These are phyloP conservation scores for Brachionus calyciflorus DNA, from an alignment of 1,140 invertebrate species.

Conservation along the genomic window DNA sequence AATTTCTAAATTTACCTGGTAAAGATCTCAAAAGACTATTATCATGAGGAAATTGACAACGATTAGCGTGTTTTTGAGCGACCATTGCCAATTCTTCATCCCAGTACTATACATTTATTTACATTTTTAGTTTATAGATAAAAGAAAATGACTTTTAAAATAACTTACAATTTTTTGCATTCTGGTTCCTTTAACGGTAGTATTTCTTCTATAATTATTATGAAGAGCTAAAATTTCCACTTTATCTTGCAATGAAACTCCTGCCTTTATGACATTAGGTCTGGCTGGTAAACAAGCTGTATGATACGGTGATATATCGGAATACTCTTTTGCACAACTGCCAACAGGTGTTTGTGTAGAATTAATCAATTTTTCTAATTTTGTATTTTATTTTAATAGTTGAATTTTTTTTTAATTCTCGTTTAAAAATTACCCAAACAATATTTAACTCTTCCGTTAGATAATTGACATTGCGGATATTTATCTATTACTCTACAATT, in stretches of 20 bases:
- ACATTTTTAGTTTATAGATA: neutral
- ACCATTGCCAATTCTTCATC: constrained; percentile 41
- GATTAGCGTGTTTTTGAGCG: constrained; percentile 43
- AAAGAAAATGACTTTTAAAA: neutral
- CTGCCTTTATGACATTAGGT: neutral
- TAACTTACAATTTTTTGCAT: constrained; percentile 32
- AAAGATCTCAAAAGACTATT: neutral
- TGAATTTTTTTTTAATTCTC: neutral
- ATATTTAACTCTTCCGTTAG: neutral
- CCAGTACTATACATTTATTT: constrained; percentile 31
- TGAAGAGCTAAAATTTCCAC: constrained; percentile 10
- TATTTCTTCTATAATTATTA: constrained; percentile 27
- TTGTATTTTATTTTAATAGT: too few species aligned
- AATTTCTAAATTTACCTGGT: constrained; percentile 6
- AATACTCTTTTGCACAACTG: constrained; percentile 6
- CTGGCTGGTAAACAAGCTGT: constrained; percentile 27
- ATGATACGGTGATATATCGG: constrained; percentile 32
- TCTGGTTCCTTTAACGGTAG: neutral
- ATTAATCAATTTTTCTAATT: neutral
- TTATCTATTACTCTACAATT: neutral
- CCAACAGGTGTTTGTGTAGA: neutral
- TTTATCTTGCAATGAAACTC: neutral
- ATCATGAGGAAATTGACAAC: constrained; percentile 35
- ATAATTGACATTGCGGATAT: neutral
- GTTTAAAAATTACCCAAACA: neutral